These are phyloP conservation scores for Plumapathes pennacea DNA, from an alignment of 92 coral and sea anemone genomes.

Conservation along the genomic window DNA sequence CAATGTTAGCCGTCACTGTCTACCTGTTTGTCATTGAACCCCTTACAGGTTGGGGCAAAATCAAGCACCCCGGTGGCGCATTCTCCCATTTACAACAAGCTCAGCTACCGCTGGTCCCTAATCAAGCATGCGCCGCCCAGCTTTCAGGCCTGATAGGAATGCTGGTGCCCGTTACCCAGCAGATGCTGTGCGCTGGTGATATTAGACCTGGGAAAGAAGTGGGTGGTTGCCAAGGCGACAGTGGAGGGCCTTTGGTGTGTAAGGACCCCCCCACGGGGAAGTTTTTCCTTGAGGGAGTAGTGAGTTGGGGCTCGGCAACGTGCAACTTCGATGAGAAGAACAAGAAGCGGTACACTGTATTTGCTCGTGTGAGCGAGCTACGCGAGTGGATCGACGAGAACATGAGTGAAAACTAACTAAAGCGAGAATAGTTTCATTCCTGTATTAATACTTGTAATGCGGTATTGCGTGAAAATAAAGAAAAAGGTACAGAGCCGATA, in stretches of 20 bases:
- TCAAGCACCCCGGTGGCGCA: slow-evolving; percentile 25
- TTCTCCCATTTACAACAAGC: slow-evolving; percentile 45
- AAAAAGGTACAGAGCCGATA: too few relatives aligned
- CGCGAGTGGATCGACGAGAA: slow-evolving; percentile 38
- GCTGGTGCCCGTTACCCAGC: slow-evolving; percentile 1
- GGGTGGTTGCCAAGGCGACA: slow-evolving; percentile 61
- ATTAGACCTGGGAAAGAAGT: slow-evolving; percentile 19
- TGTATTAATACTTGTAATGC: too few relatives aligned
- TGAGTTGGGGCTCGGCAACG: slow-evolving; percentile 45
- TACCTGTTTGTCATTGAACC: background rate
- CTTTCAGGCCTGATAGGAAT: background rate
- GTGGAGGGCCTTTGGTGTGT: slow-evolving; percentile 62
- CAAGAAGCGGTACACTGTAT: slow-evolving; percentile 44
- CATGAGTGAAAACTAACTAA: background rate
- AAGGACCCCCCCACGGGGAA: slow-evolving; percentile 26
- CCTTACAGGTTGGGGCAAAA: slow-evolving; percentile 41
- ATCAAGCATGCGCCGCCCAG: slow-evolving; percentile 20
- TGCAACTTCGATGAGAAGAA: slow-evolving; percentile 34
- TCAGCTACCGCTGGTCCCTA: slow-evolving; percentile 45
- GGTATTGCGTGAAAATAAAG: too few relatives aligned
- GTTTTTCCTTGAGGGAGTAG: slow-evolving; percentile 46
- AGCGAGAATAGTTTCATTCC: too few relatives aligned
- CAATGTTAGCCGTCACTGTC: too few relatives aligned
- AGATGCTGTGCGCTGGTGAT: slow-evolving; percentile 53
- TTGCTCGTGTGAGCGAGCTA: slow-evolving; percentile 42